Conservation (phyloP, 2,113 vertebrate genomes). For the Felis chaus region DNA sequence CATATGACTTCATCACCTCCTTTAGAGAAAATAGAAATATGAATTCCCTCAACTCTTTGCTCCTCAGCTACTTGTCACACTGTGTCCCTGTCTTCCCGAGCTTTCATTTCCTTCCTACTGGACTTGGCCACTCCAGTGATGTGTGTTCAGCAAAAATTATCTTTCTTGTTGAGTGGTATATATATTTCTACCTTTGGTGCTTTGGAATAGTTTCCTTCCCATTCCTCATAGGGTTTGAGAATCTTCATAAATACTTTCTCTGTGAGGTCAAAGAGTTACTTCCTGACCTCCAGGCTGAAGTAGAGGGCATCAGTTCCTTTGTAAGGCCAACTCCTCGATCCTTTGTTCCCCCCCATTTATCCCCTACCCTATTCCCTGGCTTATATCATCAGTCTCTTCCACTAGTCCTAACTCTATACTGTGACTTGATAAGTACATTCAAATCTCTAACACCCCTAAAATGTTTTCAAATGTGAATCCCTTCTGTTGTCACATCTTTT, state of each 20-base stretch:
- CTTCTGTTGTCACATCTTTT: neutral
- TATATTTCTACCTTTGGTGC: neutral
- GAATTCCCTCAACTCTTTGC: neutral
- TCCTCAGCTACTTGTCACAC: neutral
- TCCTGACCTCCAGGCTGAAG: neutral
- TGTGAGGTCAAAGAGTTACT: neutral
- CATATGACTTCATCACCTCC: neutral
- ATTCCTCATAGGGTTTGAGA: neutral
- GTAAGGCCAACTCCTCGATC: neutral
- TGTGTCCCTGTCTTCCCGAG: neutral
- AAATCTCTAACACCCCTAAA: neutral
- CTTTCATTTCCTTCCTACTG: neutral
- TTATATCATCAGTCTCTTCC: neutral
- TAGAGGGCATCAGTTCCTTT: neutral
- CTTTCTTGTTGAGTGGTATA: neutral
- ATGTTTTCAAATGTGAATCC: constrained; percentile 6
- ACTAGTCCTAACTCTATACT: neutral
- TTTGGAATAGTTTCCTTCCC: neutral
- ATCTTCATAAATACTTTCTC: neutral
- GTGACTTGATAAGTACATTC: neutral
- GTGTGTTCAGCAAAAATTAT: neutral
- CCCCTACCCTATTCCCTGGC: neutral
- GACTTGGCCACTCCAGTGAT: neutral
- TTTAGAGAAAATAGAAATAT: neutral
- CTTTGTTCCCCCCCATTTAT: neutral